These are phyloP conservation scores for Nyctereutes procyonoides DNA, from an alignment of 2,113 vertebrate species.

Conservation along the genomic window DNA sequence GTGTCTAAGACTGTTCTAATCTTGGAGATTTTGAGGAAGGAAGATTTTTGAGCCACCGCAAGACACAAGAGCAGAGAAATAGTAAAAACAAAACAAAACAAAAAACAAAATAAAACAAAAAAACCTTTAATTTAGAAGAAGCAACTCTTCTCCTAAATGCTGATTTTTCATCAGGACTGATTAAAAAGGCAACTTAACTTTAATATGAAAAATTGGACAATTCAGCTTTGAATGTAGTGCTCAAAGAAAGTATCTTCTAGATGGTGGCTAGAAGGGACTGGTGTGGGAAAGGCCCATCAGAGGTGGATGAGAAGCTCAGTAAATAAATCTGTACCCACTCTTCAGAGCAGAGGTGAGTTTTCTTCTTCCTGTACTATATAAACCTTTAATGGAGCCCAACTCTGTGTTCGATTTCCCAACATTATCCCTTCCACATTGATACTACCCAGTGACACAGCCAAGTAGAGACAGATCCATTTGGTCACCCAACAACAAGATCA, in stretches of 20 bases:
- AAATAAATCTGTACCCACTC: neutral
- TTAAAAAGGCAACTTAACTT: neutral
- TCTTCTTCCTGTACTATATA: conserved; percentile 7
- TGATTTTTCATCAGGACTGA: neutral
- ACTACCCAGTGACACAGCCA: neutral
- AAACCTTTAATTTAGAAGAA: neutral
- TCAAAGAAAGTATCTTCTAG: neutral
- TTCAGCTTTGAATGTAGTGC: neutral
- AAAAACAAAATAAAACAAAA: neutral
- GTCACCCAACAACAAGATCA: neutral
- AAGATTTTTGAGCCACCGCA: neutral
- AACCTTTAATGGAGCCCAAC: neutral
- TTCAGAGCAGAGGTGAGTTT: neutral
- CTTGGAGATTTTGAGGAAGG: neutral
- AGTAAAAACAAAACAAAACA: neutral
- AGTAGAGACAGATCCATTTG: neutral
- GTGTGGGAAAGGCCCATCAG: neutral
- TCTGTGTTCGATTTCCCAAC: neutral
- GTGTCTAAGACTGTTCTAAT: neutral
- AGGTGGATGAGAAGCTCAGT: neutral
- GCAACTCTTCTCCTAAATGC: neutral
- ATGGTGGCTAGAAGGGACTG: neutral
- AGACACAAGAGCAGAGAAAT: neutral
- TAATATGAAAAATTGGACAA: neutral
- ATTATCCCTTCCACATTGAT: neutral